Evolutionary conservation across 2,888 invertebrate species (phyloP), one percentile per base, ranked within the genome.

Genomic region (Agrochola litura): DNA sequence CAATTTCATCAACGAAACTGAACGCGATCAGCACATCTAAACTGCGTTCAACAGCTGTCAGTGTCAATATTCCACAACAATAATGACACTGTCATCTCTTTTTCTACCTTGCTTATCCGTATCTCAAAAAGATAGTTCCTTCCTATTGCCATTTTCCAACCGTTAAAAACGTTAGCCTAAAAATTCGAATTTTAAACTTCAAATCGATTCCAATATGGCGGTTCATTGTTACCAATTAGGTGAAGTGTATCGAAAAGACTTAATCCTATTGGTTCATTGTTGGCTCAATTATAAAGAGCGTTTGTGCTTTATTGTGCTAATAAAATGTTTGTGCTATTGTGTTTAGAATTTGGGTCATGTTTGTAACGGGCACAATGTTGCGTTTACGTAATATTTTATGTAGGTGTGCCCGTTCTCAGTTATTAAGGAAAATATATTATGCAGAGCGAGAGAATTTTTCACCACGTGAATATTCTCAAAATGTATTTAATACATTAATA

Each of bases 211-310:
- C 89, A 94, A 93, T 89, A 93, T 92, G 93, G 94, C 91, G 89
- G 89, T 63, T 90, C 86, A 90, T 94, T 93, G 94, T 94, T 91
- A 90, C 85, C 93, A 93, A 94, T 93, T 93, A 94, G 89, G 92
- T 92, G 92, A 90, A 92, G 92, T 93, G 91, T 92, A 93, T 90
- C 89, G 89, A 86, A 89, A 84, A 90, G 90, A 89, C 89, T 89
- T 93, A 94, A 94, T 94, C 93, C 93, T 89, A 92, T 92, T 93
- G 91, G 90, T 85, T 81, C 85, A 88, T 90, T 92, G 90, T 91
- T 81, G 73, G 79, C 83, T 86, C 91, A 90, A 92, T 92, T 90
- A 90, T 89, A 87, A 89, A 89, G 90, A 86, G 86, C 88, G 81
- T 90, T 89, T 88, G 86, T 88, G 86, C 82, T 85, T 89, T 90